Percentiles rank a stretch among this genome's conserved stretches.
These are phyloP conservation scores for Xenus cinereus DNA, from an alignment of 2,113 vertebrate genomes.

Conservation along the genomic window DNA sequence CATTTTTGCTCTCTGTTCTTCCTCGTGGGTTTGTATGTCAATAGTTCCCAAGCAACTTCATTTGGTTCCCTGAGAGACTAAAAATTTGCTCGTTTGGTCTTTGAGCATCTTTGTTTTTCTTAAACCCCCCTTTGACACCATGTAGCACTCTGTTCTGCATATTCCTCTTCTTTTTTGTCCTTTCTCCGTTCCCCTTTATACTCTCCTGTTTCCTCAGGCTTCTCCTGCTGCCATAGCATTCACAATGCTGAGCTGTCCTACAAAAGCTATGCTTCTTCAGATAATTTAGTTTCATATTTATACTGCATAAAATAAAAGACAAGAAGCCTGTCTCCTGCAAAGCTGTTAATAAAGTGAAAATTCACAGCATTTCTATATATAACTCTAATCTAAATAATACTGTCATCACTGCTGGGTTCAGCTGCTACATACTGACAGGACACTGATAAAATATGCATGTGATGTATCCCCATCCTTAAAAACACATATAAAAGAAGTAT, in stretches of 20 bases:
- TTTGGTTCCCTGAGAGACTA: neutral
- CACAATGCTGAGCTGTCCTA: neutral
- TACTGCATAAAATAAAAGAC: neutral
- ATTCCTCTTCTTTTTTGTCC: neutral
- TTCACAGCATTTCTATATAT: neutral
- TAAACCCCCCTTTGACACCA: neutral
- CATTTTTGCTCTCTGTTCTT: neutral
- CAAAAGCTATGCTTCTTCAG: neutral
- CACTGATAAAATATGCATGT: neutral
- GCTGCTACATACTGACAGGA: neutral
- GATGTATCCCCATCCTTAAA: neutral
- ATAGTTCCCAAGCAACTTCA: neutral
- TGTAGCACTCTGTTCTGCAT: neutral
- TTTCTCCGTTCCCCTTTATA: neutral
- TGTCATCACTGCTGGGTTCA: neutral
- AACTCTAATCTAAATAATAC: neutral
- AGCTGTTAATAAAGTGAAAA: neutral
- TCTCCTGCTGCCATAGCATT: neutral
- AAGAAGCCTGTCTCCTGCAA: neutral
- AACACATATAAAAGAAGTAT: neutral
- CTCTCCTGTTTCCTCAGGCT: neutral
- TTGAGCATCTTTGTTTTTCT: neutral
- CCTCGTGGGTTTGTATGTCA: neutral
- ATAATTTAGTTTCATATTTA: neutral
- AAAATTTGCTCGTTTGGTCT: neutral